phyloP scores from a whole-genome alignment of 2,113 vertebrate genomes.

The Arvicanthis niloticus region DNA sequence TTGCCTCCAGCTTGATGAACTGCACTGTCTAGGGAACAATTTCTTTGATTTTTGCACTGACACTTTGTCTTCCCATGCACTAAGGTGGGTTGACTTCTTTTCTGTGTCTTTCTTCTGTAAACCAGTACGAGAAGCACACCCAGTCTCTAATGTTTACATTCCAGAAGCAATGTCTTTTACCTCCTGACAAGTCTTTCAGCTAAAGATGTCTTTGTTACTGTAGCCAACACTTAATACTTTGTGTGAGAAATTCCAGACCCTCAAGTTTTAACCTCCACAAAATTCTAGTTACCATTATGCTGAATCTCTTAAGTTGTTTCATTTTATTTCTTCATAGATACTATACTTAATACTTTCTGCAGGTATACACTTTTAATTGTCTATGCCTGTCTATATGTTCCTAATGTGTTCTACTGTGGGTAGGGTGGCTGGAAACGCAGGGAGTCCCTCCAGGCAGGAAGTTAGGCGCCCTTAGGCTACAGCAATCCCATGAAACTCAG shows the following conservation, averaged over 20 bases:
- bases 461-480: too few relatives aligned
- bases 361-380: not conserved
- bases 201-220: not conserved
- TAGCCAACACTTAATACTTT: not conserved
- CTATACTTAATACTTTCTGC: not conserved
- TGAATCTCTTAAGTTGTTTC: not conserved
- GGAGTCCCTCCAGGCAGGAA: too few relatives aligned
- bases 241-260: not conserved
- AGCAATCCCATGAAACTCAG: too few relatives aligned
- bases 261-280: not conserved
- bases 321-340: not conserved
- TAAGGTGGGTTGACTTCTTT: not conserved
- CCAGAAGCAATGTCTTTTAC: not conserved
- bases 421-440: too few relatives aligned
- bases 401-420: not conserved
- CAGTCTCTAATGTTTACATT: not conserved
- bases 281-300: not conserved
- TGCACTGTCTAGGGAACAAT: not conserved
- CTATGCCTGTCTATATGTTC: not conserved
- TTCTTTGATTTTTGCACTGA: not conserved
- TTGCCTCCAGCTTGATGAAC: not conserved
- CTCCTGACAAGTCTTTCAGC: not conserved
- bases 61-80: not conserved
- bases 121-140: not conserved
- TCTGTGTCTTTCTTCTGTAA: not conserved